Conservation (phyloP, 1,140 invertebrate genomes). For the Diabrotica virgifera region DNA sequence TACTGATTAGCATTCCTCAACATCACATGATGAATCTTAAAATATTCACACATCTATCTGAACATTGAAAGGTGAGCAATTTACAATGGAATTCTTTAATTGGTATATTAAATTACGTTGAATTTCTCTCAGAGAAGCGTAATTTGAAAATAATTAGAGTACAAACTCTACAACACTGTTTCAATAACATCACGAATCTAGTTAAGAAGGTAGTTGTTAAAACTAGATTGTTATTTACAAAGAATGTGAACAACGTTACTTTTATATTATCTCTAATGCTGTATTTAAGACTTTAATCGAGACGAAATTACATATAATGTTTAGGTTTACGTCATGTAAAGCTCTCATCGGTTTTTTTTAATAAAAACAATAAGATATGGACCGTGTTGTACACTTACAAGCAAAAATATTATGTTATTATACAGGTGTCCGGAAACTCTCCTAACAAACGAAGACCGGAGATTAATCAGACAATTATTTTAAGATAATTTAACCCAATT, state of each 20-base stretch:
- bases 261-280: not conserved
- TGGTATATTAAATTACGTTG: not conserved
- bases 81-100: not conserved
- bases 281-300: no score
- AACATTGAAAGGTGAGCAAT: not conserved
- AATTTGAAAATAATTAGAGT: slow-evolving; percentile 3
- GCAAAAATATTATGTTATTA: no score
- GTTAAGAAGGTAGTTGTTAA: not conserved
- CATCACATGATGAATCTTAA: not conserved
- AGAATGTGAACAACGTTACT: not conserved
- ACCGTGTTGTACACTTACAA: no score
- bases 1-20: not conserved
- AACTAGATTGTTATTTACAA: not conserved
- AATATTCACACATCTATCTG: not conserved
- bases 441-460: no score
- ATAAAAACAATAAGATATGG: no score
- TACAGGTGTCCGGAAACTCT: no score
- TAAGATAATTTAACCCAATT: no score
- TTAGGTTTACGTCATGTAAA: no score
- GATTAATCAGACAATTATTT: no score
- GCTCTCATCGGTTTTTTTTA: no score
- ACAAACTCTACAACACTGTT: not conserved
- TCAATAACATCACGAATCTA: slow-evolving; percentile 2
- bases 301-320: no score
- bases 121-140: not conserved